Conservation (phyloP, 2,113 vertebrate species). For the Podiceps cristatus region DNA sequence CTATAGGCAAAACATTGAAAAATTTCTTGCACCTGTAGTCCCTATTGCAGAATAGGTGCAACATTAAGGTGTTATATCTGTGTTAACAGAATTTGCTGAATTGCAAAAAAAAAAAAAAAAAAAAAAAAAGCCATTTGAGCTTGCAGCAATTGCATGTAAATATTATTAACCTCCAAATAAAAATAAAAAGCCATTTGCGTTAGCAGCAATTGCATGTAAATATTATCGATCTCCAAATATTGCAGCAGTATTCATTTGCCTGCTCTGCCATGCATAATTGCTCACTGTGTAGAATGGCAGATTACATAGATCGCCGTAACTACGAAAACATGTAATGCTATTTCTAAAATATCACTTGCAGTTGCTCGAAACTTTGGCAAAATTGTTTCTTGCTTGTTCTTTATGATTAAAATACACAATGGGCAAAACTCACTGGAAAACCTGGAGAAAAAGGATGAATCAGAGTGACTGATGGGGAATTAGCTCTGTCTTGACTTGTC, state of each 20-base stretch:
- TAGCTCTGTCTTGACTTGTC: background rate
- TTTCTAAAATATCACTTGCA: background rate
- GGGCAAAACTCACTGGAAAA: background rate
- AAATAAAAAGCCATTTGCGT: background rate
- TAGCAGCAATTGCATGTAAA: background rate
- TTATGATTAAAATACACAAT: background rate
- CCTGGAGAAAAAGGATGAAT: background rate
- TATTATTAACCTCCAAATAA: background rate
- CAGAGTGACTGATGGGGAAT: background rate
- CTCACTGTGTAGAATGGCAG: background rate
- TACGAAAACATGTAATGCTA: rapidly evolving
- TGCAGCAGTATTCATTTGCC: background rate
- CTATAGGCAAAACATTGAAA: background rate
- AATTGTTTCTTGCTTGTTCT: background rate
- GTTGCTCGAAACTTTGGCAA: background rate
- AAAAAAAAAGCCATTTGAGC: rapidly evolving
- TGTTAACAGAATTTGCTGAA: background rate
- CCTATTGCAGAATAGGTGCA: background rate
- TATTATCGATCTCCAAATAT: background rate
- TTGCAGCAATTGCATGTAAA: background rate
- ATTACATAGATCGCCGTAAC: background rate
- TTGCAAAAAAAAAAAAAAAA: background rate
- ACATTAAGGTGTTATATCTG: background rate
- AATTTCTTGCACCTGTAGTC: background rate
- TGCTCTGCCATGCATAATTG: background rate